Evolutionary conservation across 2,888 invertebrate genomes (phyloP).

Genomic region (Ypsolopha sequella): DNA sequence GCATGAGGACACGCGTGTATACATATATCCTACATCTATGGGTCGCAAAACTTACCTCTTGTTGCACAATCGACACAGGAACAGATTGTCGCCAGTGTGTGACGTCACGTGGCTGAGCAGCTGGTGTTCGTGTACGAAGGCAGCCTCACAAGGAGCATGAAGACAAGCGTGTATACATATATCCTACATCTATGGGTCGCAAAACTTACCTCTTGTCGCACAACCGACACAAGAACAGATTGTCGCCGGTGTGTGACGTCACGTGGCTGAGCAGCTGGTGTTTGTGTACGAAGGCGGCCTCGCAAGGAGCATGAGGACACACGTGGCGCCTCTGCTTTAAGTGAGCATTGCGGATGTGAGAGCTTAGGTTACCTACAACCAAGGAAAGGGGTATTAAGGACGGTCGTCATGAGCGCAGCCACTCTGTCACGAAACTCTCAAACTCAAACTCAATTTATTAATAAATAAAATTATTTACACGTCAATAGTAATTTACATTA

Average conservation of each 20-base stretch:
- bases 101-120: slow-evolving; percentile 9
- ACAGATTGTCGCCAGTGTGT: slow-evolving; percentile 7
- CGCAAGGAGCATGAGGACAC: slow-evolving; percentile 12
- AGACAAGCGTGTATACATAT: slow-evolving; percentile 13
- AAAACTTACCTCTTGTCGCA: slow-evolving; percentile 9
- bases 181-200: too few species aligned
- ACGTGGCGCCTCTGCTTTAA: slow-evolving; percentile 11
- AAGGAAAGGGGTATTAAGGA: too few species aligned
- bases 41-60: too few species aligned
- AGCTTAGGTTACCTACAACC: slow-evolving; percentile 12
- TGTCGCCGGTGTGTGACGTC: slow-evolving; percentile 6
- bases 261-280: slow-evolving; percentile 12
- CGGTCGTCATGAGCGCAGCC: too few species aligned
- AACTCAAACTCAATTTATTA: too few species aligned
- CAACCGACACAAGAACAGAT: slow-evolving; percentile 6
- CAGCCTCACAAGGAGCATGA: slow-evolving; percentile 11
- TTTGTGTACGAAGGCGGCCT: slow-evolving; percentile 13
- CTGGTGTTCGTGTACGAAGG: slow-evolving; percentile 14
- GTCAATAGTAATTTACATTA: too few species aligned
- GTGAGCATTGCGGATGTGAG: slow-evolving; percentile 15
- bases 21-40: too few species aligned
- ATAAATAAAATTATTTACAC: too few species aligned
- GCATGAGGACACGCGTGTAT: too few species aligned
- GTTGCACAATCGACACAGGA: slow-evolving; percentile 9
- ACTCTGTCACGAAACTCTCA: too few species aligned